These are phyloP conservation scores for Ovis canadensis DNA, from an alignment of 2,113 vertebrate genomes.

Conservation along the genomic window DNA sequence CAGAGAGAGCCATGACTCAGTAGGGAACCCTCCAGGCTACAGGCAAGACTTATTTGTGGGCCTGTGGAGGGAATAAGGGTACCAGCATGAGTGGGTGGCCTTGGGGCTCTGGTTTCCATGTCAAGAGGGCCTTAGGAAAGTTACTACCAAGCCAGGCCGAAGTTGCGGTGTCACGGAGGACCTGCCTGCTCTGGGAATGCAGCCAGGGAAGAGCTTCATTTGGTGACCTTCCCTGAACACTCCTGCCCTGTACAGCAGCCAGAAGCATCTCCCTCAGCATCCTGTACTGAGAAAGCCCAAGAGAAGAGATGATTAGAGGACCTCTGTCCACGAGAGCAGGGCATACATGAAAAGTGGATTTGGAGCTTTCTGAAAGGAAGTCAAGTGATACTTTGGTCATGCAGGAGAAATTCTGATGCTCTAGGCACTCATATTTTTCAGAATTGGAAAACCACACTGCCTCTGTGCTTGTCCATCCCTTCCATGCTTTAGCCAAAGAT, in stretches of 20 bases:
- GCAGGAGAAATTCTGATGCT: neutral
- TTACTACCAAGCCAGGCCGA: neutral
- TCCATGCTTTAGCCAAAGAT: neutral
- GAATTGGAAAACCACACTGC: neutral
- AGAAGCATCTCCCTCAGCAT: neutral
- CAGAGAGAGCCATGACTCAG: neutral
- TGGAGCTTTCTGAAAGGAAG: neutral
- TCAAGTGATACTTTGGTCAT: neutral
- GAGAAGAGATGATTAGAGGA: neutral
- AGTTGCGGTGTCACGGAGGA: neutral
- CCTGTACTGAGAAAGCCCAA: neutral
- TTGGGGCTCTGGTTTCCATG: neutral
- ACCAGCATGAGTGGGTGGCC: neutral
- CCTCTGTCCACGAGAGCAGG: neutral
- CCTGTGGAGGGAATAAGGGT: neutral
- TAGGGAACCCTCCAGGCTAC: neutral
- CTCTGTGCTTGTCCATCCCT: neutral
- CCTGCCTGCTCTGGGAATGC: neutral
- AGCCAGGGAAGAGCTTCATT: neutral
- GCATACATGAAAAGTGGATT: neutral
- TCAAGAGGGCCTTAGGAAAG: neutral
- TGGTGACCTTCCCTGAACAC: neutral
- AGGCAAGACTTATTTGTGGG: neutral
- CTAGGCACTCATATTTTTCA: neutral
- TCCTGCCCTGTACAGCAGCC: neutral